Base-by-base conservation (phyloP, 2,888 invertebrate species). In the Aquatica leii region DNA sequence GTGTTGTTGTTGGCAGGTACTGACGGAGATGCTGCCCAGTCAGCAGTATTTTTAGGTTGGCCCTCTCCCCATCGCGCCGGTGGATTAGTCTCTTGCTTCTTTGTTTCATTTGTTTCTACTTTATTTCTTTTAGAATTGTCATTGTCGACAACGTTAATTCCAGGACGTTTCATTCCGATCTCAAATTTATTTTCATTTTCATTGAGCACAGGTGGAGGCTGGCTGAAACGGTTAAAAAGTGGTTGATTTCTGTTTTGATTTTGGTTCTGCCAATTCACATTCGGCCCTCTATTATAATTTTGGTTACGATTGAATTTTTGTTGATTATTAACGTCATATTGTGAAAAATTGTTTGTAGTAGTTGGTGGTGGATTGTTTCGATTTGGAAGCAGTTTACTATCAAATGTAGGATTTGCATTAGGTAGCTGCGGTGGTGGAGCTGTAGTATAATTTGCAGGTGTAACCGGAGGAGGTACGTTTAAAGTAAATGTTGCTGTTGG, bases 371-470 rank as follows among this genome's bases (percentile, higher is more conserved):
- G 59, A 37, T 66, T 66, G 37, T 69, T 73, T n/a, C 37, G 46
- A 67, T 67, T 73, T 20, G 73, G 71, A 70, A 69, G 69, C 48
- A 76, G 77, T 73, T 79, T 79, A 49, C 59, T 70, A 54, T 58
- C 65, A 52, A 69, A 68, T 34, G 34, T 15, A 8, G 12, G 50
- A 54, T 66, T 41, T 9, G 41, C 53, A 24, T 70, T 66, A 9
- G 73, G 56, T 24, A 77, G 77, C 55, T 75, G 71, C 2, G 80
- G 79, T 41, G 80, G 81, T 55, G 80, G 78, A 40, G 58, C 60
- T 6, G 54, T 63, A 53, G 51, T 67, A 53, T 66, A 61, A 58
- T 68, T 76, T 8, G 76, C 67, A 12, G 78, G 69, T 15, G 67
- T 64, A 46, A 63, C 71, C 14, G 71, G 70, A 17, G 66, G 66